Evolutionary conservation across 2,113 vertebrate genomes (phyloP).

Genomic region (Odocoileus hemionus): DNA sequence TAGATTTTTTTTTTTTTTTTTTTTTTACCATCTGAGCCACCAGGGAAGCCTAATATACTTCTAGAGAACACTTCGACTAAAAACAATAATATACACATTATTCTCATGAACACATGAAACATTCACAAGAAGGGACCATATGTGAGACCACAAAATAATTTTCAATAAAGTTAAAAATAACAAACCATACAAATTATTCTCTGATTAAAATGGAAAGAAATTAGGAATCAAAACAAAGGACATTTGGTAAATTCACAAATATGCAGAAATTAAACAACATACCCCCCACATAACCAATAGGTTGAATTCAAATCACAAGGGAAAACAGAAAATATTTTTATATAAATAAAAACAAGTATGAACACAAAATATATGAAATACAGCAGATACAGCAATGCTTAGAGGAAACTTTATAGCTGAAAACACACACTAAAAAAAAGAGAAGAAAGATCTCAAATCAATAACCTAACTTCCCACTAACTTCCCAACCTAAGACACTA

Average conservation of each 20-base stretch:
- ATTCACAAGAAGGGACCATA: background rate
- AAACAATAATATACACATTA: background rate
- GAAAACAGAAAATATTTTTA: background rate
- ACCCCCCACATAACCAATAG: background rate
- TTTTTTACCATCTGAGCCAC: too few relatives aligned
- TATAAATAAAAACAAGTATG: background rate
- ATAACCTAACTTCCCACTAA: background rate
- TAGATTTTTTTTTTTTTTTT: background rate
- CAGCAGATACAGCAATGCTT: background rate
- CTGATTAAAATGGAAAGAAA: background rate
- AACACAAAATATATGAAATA: background rate
- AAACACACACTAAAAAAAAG: background rate
- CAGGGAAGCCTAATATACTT: background rate
- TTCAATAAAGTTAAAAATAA: background rate
- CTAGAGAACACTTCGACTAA: background rate
- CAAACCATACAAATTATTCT: background rate
- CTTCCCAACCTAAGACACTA: background rate
- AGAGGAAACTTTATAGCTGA: background rate
- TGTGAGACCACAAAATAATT: background rate
- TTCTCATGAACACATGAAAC: background rate
- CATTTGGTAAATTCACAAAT: background rate
- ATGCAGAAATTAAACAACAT: background rate
- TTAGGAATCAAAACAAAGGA: background rate
- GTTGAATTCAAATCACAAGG: background rate
- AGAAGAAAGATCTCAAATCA: background rate